Evolutionary conservation across 2,888 invertebrate genomes (phyloP).

Genomic region (Merodon equestris): DNA sequence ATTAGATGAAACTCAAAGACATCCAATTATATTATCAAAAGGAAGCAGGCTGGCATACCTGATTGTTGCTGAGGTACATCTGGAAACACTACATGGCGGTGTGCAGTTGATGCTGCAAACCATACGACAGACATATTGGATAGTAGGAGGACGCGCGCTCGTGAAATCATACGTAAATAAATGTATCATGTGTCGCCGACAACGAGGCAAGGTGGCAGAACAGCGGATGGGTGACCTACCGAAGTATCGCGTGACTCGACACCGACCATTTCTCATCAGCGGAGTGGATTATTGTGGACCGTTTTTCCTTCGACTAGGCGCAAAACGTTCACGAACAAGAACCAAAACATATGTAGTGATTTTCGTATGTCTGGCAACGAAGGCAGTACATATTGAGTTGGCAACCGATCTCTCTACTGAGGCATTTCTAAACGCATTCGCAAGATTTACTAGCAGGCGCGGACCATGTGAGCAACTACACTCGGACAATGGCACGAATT

Average conservation of each 20-base stretch:
- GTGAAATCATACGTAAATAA: constrained; percentile 25
- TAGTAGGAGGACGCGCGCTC: constrained; percentile 25
- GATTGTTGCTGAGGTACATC: constrained; percentile 11
- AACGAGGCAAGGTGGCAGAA: constrained; percentile 9
- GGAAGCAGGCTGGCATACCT: constrained; percentile 11
- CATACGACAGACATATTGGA: constrained; percentile 17
- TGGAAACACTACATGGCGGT: constrained; percentile 9
- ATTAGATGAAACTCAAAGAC: constrained; percentile 18
- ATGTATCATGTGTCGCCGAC: constrained; percentile 29
- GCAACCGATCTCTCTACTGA: constrained; percentile 21
- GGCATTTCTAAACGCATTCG: constrained; percentile 19
- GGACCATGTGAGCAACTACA: constrained; percentile 12
- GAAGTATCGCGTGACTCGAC: constrained; percentile 29
- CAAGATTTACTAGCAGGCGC: too few species aligned
- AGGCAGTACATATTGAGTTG: constrained; percentile 26
- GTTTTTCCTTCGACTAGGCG: constrained; percentile 10
- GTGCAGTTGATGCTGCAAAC: constrained; percentile 14
- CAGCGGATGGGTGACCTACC: constrained; percentile 30
- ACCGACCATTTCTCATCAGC: constrained; percentile 29
- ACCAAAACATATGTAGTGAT: constrained; percentile 9
- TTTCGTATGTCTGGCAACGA: constrained; percentile 12
- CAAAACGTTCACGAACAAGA: not conserved
- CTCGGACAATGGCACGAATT: constrained; percentile 10
- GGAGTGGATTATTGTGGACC: constrained; percentile 28
- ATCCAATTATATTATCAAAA: constrained; percentile 23